These are phyloP conservation scores for Lasioglossum pauxillum DNA, from an alignment of 2,888 invertebrate species.

Conservation along the genomic window DNA sequence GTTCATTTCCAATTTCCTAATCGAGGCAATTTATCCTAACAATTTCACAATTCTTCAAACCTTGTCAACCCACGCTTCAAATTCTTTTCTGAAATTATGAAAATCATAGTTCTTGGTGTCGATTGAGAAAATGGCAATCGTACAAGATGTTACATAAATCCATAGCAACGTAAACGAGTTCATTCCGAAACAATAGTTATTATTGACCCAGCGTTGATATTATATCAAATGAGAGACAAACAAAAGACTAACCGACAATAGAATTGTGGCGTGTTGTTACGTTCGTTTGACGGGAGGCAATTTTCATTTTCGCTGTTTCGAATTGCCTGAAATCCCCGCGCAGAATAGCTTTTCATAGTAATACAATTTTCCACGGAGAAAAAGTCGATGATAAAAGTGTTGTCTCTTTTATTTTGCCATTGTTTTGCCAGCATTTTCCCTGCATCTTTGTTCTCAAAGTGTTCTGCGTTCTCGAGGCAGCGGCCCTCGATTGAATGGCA, in stretches of 20 bases:
- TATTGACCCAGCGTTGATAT: background rate
- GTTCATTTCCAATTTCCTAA: background rate
- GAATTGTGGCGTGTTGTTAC: background rate
- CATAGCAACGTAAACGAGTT: background rate
- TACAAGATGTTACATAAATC: background rate
- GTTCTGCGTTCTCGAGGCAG: constrained; percentile 35
- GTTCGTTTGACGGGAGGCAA: background rate
- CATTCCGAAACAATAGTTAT: background rate
- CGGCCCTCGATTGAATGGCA: constrained; percentile 37
- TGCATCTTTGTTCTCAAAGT: constrained; percentile 29
- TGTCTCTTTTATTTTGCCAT: constrained; percentile 14
- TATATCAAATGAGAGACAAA: background rate
- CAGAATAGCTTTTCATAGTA: background rate
- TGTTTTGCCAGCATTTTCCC: constrained; percentile 20
- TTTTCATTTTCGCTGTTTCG: background rate
- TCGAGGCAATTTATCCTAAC: background rate
- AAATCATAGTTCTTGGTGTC: background rate
- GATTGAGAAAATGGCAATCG: background rate
- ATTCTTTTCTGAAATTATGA: background rate
- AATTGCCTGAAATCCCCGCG: background rate
- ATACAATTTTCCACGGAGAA: background rate
- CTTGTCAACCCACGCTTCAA: background rate
- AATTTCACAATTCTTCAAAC: background rate
- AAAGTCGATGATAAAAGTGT: background rate
- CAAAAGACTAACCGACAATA: background rate